Evolutionary conservation across 2,888 invertebrate genomes (phyloP).

Genomic region (Dione juno): DNA sequence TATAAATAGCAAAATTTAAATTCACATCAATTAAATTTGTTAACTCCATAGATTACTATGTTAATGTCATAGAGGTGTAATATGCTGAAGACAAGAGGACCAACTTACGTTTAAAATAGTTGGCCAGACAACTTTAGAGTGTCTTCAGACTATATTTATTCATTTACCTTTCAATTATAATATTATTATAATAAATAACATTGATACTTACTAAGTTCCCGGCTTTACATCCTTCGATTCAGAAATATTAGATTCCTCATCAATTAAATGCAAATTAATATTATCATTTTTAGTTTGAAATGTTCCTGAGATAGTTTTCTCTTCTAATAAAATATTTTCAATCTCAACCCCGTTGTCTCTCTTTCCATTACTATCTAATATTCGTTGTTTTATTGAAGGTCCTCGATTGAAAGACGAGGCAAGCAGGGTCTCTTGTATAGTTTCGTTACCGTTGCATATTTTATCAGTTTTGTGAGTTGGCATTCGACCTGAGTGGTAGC

Average conservation of each 20-base stretch:
- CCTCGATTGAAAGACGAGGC: constrained; percentile 83
- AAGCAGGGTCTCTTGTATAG: constrained; percentile 87
- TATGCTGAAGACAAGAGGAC: too few species aligned
- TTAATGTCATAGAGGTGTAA: too few species aligned
- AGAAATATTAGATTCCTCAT: constrained; percentile 71
- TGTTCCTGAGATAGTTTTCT: constrained; percentile 67
- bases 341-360: constrained; percentile 83
- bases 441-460: constrained; percentile 90
- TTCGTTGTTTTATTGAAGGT: constrained; percentile 70
- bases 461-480: constrained; percentile 85
- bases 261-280: constrained; percentile 72
- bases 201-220: constrained; percentile 61
- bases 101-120: too few species aligned
- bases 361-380: constrained; percentile 64
- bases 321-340: constrained; percentile 82
- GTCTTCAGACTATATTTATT: not conserved
- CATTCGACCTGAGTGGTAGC: constrained; percentile 76
- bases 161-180: not conserved
- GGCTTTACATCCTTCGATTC: constrained; percentile 64
- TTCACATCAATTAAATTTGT: too few species aligned
- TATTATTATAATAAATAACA: not conserved
- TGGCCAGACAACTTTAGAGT: too few species aligned
- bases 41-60: too few species aligned
- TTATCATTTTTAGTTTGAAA: constrained; percentile 70
- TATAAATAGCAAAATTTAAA: too few species aligned